Percentiles rank a stretch among this genome's conserved stretches.
phyloP scores from a whole-genome alignment of 2,797 vertebrate genomes.

The Halcyon chelicuti region DNA sequence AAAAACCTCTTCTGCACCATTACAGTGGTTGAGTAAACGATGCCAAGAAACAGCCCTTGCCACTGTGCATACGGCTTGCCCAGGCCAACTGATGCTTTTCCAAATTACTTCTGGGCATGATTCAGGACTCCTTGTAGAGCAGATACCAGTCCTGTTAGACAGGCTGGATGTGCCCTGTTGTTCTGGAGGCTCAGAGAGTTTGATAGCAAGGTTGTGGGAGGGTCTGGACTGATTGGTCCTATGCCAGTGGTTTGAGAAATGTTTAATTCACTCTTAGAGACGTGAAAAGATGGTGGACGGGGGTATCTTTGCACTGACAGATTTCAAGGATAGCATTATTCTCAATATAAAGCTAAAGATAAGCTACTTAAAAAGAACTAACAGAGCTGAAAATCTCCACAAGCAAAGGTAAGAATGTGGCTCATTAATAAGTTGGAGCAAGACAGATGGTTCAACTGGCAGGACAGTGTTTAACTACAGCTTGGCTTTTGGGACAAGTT shows the following conservation, averaged over 20 bases:
- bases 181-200: neutral
- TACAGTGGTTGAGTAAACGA: neutral
- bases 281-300: neutral
- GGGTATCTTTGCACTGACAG: neutral
- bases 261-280: neutral
- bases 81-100: neutral
- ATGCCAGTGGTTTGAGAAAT: neutral
- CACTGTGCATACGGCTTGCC: neutral
- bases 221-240: neutral
- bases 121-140: neutral
- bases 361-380: neutral
- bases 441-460: constrained; percentile 14
- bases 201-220: neutral
- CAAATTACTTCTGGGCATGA: neutral
- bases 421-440: neutral
- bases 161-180: neutral
- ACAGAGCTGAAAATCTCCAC: neutral
- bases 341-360: neutral
- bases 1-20: neutral
- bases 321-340: neutral
- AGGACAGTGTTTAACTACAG: neutral
- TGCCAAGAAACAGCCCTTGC: neutral
- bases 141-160: neutral
- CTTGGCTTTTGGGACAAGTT: neutral
- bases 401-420: neutral